Evolutionary conservation across 2,888 invertebrate genomes (phyloP).

Genomic region (Oligia strigilis): DNA sequence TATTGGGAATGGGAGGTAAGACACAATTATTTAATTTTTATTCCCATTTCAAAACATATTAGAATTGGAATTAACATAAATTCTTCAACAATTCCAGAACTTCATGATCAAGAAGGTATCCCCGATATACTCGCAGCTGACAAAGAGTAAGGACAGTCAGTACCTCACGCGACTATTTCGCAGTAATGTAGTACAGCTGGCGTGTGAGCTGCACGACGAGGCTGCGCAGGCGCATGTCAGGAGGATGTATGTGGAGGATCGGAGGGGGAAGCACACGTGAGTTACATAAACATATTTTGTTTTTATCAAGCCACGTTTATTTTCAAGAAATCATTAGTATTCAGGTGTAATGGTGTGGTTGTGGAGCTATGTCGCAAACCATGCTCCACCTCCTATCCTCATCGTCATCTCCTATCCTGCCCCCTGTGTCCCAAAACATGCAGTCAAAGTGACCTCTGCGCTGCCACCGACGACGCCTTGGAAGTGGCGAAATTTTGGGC

Average conservation of each 20-base stretch:
- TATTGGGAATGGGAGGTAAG: slow-evolving; percentile 85
- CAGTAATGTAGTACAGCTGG: slow-evolving; percentile 78
- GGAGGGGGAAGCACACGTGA: slow-evolving; percentile 69
- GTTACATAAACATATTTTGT: not conserved
- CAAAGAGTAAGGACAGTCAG: slow-evolving; percentile 71
- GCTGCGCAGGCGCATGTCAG: slow-evolving; percentile 75
- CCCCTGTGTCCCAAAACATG: too few relatives aligned
- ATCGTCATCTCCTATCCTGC: too few relatives aligned
- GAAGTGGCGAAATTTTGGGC: too few relatives aligned
- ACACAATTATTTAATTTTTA: not conserved
- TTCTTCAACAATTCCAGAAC: slow-evolving; percentile 71
- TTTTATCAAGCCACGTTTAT: not conserved
- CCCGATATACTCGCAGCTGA: slow-evolving; percentile 74
- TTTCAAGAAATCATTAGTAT: not conserved
- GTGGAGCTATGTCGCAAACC: not conserved
- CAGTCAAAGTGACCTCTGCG: too few relatives aligned
- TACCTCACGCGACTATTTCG: slow-evolving; percentile 75
- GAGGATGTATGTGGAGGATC: slow-evolving; percentile 66
- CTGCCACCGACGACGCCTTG: too few relatives aligned
- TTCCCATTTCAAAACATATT: too few relatives aligned
- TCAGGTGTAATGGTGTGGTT: not conserved
- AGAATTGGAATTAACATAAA: not conserved
- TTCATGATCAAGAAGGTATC: slow-evolving; percentile 80
- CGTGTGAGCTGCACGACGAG: slow-evolving; percentile 76
- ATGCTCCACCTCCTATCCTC: too few relatives aligned